Evolutionary conservation across 2,888 invertebrate species (phyloP), one percentile per base, ranked within the genome.

Genomic region (Azorinus chamasolen): DNA sequence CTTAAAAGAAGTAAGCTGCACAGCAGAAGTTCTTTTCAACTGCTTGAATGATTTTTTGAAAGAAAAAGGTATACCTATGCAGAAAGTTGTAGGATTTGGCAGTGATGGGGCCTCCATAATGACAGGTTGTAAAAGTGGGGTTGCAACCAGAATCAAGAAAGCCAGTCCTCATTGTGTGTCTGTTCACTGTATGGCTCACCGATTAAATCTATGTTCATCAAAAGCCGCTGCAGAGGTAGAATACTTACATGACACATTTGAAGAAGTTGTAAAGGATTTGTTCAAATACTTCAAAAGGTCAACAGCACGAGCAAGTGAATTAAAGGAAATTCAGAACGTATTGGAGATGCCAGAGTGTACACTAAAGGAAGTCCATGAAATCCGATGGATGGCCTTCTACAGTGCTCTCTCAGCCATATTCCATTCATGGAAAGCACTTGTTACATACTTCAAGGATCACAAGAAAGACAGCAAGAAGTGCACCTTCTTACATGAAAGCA

Each of bases 131-230:
- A 45, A 46, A 18, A 55, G 24, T 55, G 62, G 62, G 2, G 62
- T 70, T 12, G 55, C 50, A 3, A 39, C 62, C 18, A 62, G 45
- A 27, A 5, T 63, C 16, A 70, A 50, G 20, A 20, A 70, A 0
- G 32, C 25, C 25, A 48, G 24, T 16, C 70, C 69, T 10, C 70
- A 70, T 24, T 53, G 25, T 22, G 22, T 70, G 14, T 50, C 24
- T 3, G 41, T 70, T 2, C 70, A 70, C 46, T 70, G 62, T 27
- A 62, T 62, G 62, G 71, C 64, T 18, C 71, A 71, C 32, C 20
- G 58, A 2, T 45, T 71, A 6, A 64, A 63, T 22, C 22, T 63
- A 16, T 25, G 57, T 27, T 51, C 71, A 8, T 57, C 58, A 18
- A 32, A 64, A 57, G 71, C 71, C 1, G 20, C 55, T 25, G 58